Conservation (phyloP, 2,113 vertebrate genomes). For the Lepus americanus region DNA sequence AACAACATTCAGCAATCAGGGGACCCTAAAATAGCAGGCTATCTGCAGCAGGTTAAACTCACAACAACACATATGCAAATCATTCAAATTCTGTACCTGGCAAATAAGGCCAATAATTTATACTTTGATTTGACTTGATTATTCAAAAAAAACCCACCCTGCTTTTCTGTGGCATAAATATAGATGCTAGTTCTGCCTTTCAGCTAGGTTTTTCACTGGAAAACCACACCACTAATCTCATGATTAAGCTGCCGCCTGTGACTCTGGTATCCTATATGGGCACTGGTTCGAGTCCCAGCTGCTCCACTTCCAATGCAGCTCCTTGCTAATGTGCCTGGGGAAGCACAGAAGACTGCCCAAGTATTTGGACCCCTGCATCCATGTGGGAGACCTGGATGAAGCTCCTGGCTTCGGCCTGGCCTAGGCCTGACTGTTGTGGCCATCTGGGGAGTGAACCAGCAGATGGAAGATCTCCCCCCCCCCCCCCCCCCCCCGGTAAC, state of each 20-base stretch:
- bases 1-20: conserved; percentile 69
- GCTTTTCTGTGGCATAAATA: conserved; percentile 59
- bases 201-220: conserved; percentile 45
- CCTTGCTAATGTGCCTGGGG: no score
- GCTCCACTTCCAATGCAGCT: no score
- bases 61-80: conserved; percentile 46
- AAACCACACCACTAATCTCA: conserved; percentile 8
- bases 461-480: no score
- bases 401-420: no score
- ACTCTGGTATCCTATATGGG: no score
- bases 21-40: conserved; percentile 52
- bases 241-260: background rate
- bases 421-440: no score
- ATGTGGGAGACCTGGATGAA: no score
- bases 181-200: conserved; percentile 12
- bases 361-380: no score
- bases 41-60: conserved; percentile 35
- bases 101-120: conserved; percentile 57
- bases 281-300: no score
- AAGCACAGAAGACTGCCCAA: no score
- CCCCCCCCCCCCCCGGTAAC: no score
- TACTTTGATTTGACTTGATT: conserved; percentile 65
- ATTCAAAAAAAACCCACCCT: conserved; percentile 23
- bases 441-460: no score
- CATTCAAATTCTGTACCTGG: conserved; percentile 66